phyloP scores from a whole-genome alignment of 53 echinoderm and acorn worm species.

The Paelopatides confundens region DNA sequence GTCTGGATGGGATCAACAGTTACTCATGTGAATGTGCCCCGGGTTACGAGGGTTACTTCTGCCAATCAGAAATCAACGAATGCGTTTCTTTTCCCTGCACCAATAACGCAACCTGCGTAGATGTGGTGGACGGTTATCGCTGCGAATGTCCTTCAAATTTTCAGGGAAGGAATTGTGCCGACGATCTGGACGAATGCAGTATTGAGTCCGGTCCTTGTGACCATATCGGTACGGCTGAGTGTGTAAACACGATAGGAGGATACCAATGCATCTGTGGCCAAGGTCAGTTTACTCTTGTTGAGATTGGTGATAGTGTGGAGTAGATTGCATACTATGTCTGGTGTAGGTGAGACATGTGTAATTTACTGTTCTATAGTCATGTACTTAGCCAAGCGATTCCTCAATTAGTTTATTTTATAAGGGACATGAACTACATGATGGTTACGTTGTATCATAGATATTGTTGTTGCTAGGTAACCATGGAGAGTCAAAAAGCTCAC shows the following conservation, averaged over 20 bases:
- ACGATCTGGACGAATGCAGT: constrained; percentile 87
- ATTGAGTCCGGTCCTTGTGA: constrained; percentile 64
- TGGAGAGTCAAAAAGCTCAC: too few relatives aligned
- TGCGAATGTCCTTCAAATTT: constrained; percentile 87
- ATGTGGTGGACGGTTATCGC: constrained; percentile 67
- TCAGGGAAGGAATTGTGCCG: constrained; percentile 71
- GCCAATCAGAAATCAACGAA: constrained; percentile 78
- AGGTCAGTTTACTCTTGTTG: not conserved
- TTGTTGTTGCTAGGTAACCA: too few relatives aligned
- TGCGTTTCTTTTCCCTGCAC: constrained; percentile 83
- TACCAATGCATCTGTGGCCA: constrained; percentile 76
- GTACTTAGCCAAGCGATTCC: too few relatives aligned
- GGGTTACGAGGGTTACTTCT: constrained; percentile 79
- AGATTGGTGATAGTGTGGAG: too few relatives aligned
- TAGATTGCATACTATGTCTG: too few relatives aligned
- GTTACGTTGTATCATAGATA: too few relatives aligned
- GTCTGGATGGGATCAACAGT: constrained; percentile 76
- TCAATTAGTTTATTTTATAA: too few relatives aligned
- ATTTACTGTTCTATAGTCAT: too few relatives aligned
- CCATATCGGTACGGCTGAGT: constrained; percentile 69
- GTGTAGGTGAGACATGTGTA: too few relatives aligned
- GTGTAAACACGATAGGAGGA: constrained; percentile 86
- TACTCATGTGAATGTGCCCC: constrained; percentile 77
- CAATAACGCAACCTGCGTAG: constrained; percentile 76
- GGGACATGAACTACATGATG: too few relatives aligned